Evolutionary conservation across 2,888 invertebrate species (phyloP).

Genomic region (Brachypalpus laphriformis): DNA sequence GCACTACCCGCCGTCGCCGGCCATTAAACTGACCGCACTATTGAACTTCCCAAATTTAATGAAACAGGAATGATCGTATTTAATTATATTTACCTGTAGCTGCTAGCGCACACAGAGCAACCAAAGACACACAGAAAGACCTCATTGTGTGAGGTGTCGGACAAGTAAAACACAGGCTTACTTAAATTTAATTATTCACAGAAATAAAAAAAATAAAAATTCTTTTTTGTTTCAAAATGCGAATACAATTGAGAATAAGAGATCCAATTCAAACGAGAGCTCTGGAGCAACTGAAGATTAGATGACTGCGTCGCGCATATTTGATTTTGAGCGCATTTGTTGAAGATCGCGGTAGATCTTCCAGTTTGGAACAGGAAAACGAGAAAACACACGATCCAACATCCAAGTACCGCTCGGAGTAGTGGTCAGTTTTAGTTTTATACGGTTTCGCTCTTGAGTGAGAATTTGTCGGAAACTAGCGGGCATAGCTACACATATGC

Average conservation of each 20-base stretch:
- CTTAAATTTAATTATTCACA: constrained; percentile 15
- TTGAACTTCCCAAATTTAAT: not conserved
- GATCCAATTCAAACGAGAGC: constrained; percentile 49
- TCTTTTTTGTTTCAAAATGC: not conserved
- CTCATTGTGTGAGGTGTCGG: constrained; percentile 32
- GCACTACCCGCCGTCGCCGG: too few relatives aligned
- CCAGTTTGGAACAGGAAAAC: constrained; percentile 27
- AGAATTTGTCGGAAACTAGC: too few relatives aligned
- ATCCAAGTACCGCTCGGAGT: constrained; percentile 5
- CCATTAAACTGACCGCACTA: constrained; percentile 17
- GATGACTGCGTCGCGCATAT: constrained; percentile 11
- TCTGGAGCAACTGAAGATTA: constrained; percentile 50
- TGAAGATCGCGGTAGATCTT: constrained; percentile 3
- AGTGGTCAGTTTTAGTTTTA: not conserved
- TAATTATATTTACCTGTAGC: constrained; percentile 46
- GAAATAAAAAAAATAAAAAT: constrained; percentile 1
- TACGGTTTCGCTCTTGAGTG: too few relatives aligned
- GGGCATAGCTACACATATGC: not conserved
- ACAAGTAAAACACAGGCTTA: not conserved
- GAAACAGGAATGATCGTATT: not conserved
- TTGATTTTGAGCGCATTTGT: constrained; percentile 7
- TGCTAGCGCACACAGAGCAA: constrained; percentile 41
- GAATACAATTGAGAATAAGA: not conserved
- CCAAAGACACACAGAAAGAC: constrained; percentile 36
- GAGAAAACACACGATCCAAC: not conserved